These are phyloP conservation scores for Andrena hattorfiana DNA, from an alignment of 2,888 invertebrate genomes.

Conservation along the genomic window DNA sequence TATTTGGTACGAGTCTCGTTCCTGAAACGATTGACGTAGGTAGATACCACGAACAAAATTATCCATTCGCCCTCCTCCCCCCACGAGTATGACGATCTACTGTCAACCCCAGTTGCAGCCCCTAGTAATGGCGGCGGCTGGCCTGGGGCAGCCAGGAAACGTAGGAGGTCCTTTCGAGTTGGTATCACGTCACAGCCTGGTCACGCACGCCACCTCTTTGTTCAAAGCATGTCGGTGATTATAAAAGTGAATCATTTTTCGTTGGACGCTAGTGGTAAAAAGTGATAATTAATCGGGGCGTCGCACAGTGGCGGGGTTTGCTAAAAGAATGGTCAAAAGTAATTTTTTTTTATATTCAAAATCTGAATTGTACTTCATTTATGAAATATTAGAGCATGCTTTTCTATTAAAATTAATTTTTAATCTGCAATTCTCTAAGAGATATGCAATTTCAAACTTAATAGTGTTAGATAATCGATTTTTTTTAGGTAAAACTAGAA, in stretches of 20 bases:
- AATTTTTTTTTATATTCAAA: constrained; percentile 26
- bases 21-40: constrained; percentile 6
- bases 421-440: too few species aligned
- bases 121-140: constrained; percentile 27
- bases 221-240: constrained; percentile 25
- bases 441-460: too few species aligned
- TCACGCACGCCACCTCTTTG: constrained; percentile 65
- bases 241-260: constrained; percentile 39
- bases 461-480: constrained; percentile 26
- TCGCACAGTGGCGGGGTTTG: not conserved
- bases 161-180: constrained; percentile 56
- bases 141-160: constrained; percentile 27
- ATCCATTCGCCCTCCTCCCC: constrained; percentile 32
- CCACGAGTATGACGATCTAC: constrained; percentile 42
- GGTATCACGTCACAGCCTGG: constrained; percentile 64
- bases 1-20: too few species aligned
- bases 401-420: too few species aligned
- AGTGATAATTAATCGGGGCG: not conserved
- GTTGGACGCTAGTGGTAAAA: not conserved
- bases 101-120: constrained; percentile 23
- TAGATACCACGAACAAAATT: constrained; percentile 17
- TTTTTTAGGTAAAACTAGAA: too few species aligned
- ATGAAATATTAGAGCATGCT: too few species aligned
- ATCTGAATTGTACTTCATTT: not conserved
- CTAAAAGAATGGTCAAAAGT: constrained; percentile 13